Conservation (phyloP, 2,113 vertebrate genomes). For the Gasterosteus aculeatus region DNA sequence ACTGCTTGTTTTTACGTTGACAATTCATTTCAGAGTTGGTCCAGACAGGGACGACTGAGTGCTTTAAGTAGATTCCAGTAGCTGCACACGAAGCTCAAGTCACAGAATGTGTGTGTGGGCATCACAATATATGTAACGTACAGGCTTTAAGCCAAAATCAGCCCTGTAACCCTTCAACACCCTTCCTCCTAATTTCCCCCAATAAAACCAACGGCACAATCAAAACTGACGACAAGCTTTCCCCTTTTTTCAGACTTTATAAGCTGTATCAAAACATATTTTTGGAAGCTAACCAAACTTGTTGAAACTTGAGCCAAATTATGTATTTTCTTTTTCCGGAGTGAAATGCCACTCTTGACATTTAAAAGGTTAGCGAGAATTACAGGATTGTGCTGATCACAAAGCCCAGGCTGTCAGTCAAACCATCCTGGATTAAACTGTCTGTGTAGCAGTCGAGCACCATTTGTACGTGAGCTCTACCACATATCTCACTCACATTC, state of each 20-base stretch:
- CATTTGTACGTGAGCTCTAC: background rate
- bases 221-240: background rate
- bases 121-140: background rate
- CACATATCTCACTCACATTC: background rate
- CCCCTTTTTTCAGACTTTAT: background rate
- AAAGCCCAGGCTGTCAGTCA: background rate
- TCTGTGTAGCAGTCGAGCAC: background rate
- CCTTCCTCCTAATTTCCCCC: background rate
- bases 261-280: conserved; percentile 1
- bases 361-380: background rate
- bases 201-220: background rate
- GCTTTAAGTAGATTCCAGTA: conserved; percentile 25
- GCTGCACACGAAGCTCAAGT: conserved; percentile 13
- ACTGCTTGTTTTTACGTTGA: conserved; percentile 65
- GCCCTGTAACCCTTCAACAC: background rate
- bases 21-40: conserved; percentile 55
- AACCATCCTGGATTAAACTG: background rate
- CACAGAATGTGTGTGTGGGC: background rate
- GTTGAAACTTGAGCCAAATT: background rate
- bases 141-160: background rate
- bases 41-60: conserved; percentile 39
- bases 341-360: background rate
- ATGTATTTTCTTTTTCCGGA: background rate
- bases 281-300: background rate
- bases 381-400: too few species aligned